A percentile compares a stretch with the other conserved stretches of the same genome.
phyloP scores from a whole-genome alignment of 2,113 vertebrate genomes.

The Mus spicilegus region DNA sequence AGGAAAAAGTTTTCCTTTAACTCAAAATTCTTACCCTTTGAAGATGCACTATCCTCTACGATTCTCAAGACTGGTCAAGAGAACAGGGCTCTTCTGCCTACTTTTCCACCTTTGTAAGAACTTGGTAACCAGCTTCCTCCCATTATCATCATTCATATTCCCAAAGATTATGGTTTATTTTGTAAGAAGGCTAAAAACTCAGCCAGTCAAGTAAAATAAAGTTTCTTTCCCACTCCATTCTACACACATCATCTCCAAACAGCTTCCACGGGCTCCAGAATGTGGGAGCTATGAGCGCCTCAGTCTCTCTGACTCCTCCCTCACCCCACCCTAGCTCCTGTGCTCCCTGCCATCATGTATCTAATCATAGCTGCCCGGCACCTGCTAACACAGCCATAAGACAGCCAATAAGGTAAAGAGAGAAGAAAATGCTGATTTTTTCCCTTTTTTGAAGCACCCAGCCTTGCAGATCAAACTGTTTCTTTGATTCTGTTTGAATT shows the following conservation, averaged over 20 bases:
- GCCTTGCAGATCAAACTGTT: background rate
- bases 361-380: background rate
- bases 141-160: background rate
- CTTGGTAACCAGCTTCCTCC: background rate
- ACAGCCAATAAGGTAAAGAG: background rate
- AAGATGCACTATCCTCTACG: background rate
- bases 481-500: background rate
- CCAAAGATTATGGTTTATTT: background rate
- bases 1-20: background rate
- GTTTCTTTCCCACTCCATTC: background rate
- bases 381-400: background rate
- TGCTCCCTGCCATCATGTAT: background rate
- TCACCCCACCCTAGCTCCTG: no score
- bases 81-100: background rate
- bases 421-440: background rate
- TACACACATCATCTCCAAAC: background rate
- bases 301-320: background rate
- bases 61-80: background rate
- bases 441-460: background rate
- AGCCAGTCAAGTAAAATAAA: background rate
- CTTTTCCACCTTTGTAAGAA: slow-evolving; percentile 1
- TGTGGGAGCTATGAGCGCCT: background rate
- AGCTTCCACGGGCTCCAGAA: background rate
- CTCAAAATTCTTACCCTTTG: background rate
- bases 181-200: background rate